A percentile compares a stretch with the other conserved stretches of the same genome.
Evolutionary conservation across 2,797 vertebrate genomes (phyloP).

Genomic region (Dryobates pubescens): DNA sequence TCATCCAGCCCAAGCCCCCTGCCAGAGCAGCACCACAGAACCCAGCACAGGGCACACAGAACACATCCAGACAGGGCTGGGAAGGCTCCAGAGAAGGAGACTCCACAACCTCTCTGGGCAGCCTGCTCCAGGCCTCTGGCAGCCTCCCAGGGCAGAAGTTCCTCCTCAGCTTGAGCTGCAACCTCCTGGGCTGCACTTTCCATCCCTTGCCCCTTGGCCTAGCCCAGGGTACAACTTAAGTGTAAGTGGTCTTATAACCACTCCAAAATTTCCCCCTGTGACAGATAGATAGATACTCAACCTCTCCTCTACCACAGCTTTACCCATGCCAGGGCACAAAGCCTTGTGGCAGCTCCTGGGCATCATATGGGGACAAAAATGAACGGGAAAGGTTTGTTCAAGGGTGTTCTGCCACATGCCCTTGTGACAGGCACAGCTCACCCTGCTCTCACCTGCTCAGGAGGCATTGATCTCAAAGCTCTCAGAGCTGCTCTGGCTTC

Average conservation of each 20-base stretch:
- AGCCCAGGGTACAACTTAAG: too few species aligned
- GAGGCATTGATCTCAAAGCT: neutral
- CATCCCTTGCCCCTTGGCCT: too few species aligned
- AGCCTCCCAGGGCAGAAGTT: too few species aligned
- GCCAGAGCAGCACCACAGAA: too few species aligned
- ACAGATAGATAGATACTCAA: neutral
- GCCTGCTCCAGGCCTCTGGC: too few species aligned
- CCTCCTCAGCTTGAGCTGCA: too few species aligned
- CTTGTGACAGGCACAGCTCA: neutral
- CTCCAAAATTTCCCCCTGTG: neutral
- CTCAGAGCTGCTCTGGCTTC: neutral
- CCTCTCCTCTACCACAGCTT: neutral
- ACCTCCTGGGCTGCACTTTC: too few species aligned
- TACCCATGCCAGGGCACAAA: fast-evolving
- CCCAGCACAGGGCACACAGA: too few species aligned
- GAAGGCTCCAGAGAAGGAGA: too few species aligned
- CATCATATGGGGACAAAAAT: neutral
- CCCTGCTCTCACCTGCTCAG: neutral
- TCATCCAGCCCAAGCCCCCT: too few species aligned
- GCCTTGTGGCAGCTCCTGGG: neutral
- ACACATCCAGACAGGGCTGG: too few species aligned
- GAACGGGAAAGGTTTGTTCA: fast-evolving
- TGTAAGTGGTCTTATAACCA: neutral
- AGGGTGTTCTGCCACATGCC: neutral
- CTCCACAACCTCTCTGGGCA: too few species aligned